These are phyloP conservation scores for Ptychoptera albimana DNA, from an alignment of 2,888 invertebrate genomes.

Conservation along the genomic window DNA sequence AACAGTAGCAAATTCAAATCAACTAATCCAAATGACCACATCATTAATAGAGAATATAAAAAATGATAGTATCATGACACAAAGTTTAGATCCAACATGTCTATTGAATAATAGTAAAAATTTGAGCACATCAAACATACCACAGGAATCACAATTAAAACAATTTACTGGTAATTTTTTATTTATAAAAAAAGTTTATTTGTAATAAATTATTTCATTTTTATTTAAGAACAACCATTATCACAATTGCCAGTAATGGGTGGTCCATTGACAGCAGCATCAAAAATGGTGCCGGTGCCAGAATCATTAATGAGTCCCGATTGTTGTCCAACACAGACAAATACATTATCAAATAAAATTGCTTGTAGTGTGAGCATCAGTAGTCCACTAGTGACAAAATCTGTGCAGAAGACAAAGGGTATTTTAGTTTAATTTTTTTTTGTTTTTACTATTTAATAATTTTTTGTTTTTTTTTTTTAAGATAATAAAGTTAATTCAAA, in stretches of 20 bases:
- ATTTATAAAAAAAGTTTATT: background rate
- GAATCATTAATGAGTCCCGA: constrained; percentile 78
- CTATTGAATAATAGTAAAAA: constrained; percentile 17
- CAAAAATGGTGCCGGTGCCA: constrained; percentile 76
- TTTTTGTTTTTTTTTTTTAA: background rate
- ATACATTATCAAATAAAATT: constrained; percentile 20
- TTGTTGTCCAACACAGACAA: constrained; percentile 22
- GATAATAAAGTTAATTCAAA: constrained; percentile 13
- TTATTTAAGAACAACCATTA: constrained; percentile 9
- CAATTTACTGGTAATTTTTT: background rate
- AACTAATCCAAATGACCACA: constrained; percentile 27
- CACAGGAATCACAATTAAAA: constrained; percentile 18
- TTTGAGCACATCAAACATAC: constrained; percentile 19
- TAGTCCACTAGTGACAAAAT: background rate
- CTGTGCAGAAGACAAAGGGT: background rate
- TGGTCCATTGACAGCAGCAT: constrained; percentile 57
- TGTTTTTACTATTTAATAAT: background rate
- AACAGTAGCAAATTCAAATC: background rate
- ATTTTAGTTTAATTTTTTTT: background rate
- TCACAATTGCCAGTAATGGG: constrained; percentile 4
- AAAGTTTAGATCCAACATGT: constrained; percentile 43
- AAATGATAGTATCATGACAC: constrained; percentile 37
- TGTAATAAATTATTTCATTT: background rate
- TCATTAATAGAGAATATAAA: constrained; percentile 30
- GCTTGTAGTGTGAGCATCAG: background rate